Percentiles rank a stretch among this genome's conserved stretches.
Conservation (phyloP, 2,888 invertebrate genomes). For the Drosophila merina region DNA sequence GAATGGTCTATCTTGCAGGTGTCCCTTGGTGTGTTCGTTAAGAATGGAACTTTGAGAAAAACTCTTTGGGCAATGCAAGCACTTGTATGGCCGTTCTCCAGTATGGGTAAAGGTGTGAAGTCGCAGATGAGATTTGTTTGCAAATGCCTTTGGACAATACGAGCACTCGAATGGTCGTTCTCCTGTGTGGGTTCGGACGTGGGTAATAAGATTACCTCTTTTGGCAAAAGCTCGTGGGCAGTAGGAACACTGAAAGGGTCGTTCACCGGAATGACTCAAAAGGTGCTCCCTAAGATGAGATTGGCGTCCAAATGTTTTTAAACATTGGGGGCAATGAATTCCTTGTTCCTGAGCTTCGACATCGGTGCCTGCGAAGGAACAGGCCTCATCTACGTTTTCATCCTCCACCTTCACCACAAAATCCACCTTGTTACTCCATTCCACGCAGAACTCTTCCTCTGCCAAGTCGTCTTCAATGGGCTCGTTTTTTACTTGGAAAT, state of each 20-base stretch:
- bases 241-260: background rate
- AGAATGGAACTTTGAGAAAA: background rate
- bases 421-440: background rate
- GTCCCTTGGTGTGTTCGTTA: background rate
- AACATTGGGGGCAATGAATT: background rate
- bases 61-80: background rate
- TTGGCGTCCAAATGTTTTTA: background rate
- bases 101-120: background rate
- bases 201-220: background rate
- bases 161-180: background rate
- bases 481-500: background rate
- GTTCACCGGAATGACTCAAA: background rate
- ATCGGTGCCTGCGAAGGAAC: background rate
- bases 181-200: background rate
- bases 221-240: background rate
- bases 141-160: background rate
- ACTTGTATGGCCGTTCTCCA: background rate
- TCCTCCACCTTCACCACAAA: background rate
- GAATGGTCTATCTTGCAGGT: background rate
- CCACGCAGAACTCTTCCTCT: background rate
- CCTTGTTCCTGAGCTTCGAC: background rate
- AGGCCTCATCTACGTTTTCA: background rate
- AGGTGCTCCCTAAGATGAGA: background rate
- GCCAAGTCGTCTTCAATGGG: background rate
- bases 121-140: background rate